Base-by-base conservation (phyloP, 30 jellyfish, hydroid and myxozoan genomes). In the Nemopilema nomurai region DNA sequence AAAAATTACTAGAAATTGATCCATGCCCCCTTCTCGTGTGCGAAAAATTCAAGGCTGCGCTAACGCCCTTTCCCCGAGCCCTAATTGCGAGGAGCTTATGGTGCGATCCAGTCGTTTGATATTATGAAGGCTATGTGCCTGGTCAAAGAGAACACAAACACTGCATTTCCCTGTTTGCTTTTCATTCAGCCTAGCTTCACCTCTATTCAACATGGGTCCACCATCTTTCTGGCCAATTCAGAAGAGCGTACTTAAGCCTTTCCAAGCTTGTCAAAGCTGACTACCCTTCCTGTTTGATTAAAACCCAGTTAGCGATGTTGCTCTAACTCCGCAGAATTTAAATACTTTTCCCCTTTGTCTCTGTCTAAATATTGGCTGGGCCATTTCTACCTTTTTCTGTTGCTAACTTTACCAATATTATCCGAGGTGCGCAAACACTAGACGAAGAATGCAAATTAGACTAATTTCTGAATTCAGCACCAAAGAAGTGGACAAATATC, bases 341-440 rank as follows among this genome's bases (percentile, higher is more conserved):
- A 3, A 41, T 41, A 41, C 57, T 41, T 41, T 41, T 13, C 13
- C 13, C 57, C 57, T 49, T 80, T 68, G 77, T 25, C 23, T 24
- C 66, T 69, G 76, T 71, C 22, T 80, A 32, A 80, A 80, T 67
- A 68, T 80, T 80, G 52, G 71, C 26, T 71, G 76, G 8, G 51
- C 64, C 49, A 66, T 25, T 30, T 20, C 65, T 33, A 30, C 16
- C 82, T 27, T 51, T 30, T 82, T 82, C 85, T 70, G 78, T 82
- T 53, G 71, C 85, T 4, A 69, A 29, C 72, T 29, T 41, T 51
- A 24, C 41, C 77, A 70, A 82, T 82, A 82, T 82, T 82, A 30
- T 82, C 67, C 21, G 79, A 69, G 91, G 91, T 82, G 91, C 51
- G 91, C 84, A 82, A 82, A 82, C 63, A 82, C 18, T 20, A 51